A percentile compares a stretch with the other conserved stretches of the same genome.
phyloP scores from a whole-genome alignment of 2,113 vertebrate species.

The Boleophthalmus pectinirostris region DNA sequence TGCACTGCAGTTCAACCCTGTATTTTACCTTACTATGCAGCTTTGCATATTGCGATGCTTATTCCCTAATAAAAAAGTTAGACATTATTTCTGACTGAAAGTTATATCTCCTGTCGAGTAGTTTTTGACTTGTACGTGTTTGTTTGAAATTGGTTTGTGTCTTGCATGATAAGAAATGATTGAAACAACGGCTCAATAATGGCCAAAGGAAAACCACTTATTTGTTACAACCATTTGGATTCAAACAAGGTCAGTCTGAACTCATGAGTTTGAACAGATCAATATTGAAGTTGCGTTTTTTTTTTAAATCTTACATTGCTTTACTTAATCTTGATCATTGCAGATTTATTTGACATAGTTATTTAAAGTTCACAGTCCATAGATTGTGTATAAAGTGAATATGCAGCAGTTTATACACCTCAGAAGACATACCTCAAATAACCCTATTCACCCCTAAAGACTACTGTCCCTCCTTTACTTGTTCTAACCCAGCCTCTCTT shows the following conservation, averaged over 20 bases:
- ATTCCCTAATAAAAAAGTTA: not conserved
- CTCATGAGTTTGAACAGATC: no score
- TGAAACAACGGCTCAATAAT: not conserved
- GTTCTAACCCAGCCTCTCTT: not conserved
- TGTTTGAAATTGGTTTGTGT: no score
- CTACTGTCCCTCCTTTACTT: not conserved
- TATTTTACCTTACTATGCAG: no score
- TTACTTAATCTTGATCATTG: not conserved
- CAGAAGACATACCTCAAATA: not conserved
- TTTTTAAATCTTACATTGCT: no score
- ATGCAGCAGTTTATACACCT: not conserved
- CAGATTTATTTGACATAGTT: not conserved
- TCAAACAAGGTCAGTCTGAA: no score
- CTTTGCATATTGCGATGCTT: not conserved
- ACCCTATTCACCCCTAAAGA: not conserved
- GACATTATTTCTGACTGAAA: no score
- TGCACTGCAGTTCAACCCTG: no score
- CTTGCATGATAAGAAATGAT: not conserved
- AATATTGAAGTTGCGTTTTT: no score
- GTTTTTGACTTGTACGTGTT: no score
- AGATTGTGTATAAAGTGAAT: not conserved
- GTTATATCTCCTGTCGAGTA: no score
- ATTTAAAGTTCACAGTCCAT: not conserved
- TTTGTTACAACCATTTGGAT: no score
- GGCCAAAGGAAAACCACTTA: no score